Percentiles rank a stretch among this genome's conserved stretches.
phyloP scores from a whole-genome alignment of 2,797 vertebrate genomes.

The Urosaurus nigricauda region DNA sequence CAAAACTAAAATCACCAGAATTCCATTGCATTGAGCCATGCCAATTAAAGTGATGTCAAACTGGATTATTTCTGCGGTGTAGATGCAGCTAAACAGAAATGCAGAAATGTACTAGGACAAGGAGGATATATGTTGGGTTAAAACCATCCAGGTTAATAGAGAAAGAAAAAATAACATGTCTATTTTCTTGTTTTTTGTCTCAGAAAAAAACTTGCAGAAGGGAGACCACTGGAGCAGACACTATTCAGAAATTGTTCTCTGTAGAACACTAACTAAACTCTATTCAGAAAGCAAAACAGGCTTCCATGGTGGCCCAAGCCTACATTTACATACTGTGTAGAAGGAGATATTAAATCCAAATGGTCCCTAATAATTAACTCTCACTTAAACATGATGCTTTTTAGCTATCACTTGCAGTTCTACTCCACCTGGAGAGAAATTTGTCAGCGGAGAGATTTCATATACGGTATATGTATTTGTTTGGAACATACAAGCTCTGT shows the following conservation, averaged over 20 bases:
- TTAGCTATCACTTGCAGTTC: constrained; percentile 63
- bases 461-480: background rate
- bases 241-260: background rate
- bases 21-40: too few species aligned
- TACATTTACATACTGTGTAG: constrained; percentile 64
- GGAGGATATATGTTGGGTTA: background rate
- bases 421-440: constrained; percentile 56
- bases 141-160: too few species aligned
- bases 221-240: background rate
- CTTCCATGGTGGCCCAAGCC: constrained; percentile 33
- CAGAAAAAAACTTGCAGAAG: background rate
- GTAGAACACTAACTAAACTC: too few species aligned
- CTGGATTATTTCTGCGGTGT: too few species aligned
- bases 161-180: too few species aligned
- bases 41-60: too few species aligned
- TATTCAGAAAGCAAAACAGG: constrained; percentile 2
- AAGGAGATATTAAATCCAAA: constrained; percentile 68
- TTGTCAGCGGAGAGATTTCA: background rate
- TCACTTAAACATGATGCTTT: constrained; percentile 66
- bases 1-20: too few species aligned
- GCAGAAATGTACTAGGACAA: background rate
- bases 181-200: background rate
- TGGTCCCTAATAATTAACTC: constrained; percentile 62
- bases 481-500: background rate
- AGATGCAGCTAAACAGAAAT: background rate